Conservation (phyloP, 2,888 invertebrate species). For the Osedax frankpressi region DNA sequence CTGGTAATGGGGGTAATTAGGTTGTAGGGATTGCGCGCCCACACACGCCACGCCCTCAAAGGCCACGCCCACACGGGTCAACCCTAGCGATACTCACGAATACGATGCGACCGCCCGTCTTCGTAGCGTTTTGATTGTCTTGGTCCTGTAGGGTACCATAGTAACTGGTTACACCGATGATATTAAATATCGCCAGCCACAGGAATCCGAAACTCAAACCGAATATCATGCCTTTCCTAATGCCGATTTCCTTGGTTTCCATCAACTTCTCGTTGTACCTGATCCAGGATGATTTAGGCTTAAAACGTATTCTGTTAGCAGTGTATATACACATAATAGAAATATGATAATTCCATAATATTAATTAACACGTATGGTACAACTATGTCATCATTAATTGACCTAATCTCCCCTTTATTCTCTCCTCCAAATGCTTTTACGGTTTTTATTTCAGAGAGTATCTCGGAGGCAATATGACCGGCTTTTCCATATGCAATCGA, state of each 20-base stretch:
- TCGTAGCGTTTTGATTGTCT: background rate
- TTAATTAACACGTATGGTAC: too few relatives aligned
- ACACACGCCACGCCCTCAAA: too few relatives aligned
- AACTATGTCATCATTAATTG: too few relatives aligned
- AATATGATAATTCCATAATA: too few relatives aligned
- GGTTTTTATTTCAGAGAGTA: background rate
- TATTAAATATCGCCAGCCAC: background rate
- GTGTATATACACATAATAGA: too few relatives aligned
- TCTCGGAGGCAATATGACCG: background rate
- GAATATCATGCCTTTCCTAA: background rate
- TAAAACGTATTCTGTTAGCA: too few relatives aligned
- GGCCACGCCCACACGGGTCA: background rate
- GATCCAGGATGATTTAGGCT: background rate
- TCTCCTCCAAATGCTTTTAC: background rate
- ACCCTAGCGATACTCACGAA: background rate
- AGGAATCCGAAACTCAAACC: background rate
- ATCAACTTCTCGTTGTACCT: background rate
- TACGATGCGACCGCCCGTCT: background rate
- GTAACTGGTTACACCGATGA: slow-evolving; percentile 1
- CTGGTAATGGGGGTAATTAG: too few relatives aligned
- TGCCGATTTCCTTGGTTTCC: background rate
- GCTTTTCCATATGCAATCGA: background rate
- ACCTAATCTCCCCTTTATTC: background rate
- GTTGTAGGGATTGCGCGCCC: too few relatives aligned
- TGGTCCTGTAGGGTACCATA: background rate